A percentile compares a stretch with the other conserved stretches of the same genome.
Conservation (phyloP, 2,797 vertebrate genomes). For the Hyperoplus lanceolatus region DNA sequence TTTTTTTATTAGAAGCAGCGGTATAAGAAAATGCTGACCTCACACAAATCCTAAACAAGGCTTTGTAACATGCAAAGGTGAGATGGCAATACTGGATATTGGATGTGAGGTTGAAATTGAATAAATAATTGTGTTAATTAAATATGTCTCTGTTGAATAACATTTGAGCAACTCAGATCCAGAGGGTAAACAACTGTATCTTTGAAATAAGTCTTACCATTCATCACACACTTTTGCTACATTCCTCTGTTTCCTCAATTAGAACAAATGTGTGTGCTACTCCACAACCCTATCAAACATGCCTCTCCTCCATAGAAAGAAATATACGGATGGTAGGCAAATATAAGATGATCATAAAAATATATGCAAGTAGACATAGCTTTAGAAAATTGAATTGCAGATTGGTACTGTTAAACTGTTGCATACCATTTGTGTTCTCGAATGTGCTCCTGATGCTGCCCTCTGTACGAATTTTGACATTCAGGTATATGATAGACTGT, state of each 20-base stretch:
- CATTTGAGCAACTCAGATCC: not conserved
- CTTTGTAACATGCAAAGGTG: not conserved
- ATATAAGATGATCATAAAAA: constrained; percentile 26
- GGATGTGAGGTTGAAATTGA: not conserved
- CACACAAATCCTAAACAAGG: not conserved
- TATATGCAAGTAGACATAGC: constrained; percentile 12
- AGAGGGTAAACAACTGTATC: not conserved
- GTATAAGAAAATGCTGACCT: not conserved
- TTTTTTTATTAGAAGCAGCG: not conserved
- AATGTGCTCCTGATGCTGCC: too few relatives aligned
- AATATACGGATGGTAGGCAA: constrained; percentile 18
- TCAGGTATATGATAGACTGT: too few relatives aligned
- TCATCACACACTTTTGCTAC: not conserved
- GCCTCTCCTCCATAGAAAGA: not conserved
- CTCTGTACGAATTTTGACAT: too few relatives aligned
- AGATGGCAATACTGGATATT: not conserved
- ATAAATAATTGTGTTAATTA: not conserved
- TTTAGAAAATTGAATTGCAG: constrained; percentile 46
- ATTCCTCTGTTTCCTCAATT: not conserved
- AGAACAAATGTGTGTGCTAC: not conserved
- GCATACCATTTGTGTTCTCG: too few relatives aligned
- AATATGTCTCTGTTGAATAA: not conserved
- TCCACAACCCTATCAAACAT: not conserved
- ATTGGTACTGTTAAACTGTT: not conserved
- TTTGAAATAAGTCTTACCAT: not conserved